Conservation (phyloP, 1,140 invertebrate genomes). For the Trissolcus basalis region DNA sequence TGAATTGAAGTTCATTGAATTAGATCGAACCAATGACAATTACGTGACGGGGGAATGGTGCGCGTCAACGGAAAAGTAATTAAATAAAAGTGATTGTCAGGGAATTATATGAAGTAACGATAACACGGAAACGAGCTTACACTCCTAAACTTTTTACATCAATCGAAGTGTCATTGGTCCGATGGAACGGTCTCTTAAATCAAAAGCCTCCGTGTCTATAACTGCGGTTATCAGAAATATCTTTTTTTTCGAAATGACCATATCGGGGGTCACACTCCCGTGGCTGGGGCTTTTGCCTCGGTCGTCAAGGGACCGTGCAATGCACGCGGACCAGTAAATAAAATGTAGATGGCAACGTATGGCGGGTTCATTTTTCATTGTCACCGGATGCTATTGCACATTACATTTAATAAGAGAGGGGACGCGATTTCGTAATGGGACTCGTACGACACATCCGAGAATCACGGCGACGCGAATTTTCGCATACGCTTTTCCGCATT, state of each 20-base stretch:
- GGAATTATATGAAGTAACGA: no score
- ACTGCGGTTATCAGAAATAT: background rate
- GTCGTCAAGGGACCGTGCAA: slow-evolving; percentile 27
- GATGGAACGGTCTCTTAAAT: background rate
- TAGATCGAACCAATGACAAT: no score
- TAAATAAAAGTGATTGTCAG: no score
- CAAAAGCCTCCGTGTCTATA: background rate
- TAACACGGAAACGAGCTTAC: no score
- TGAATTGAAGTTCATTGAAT: no score
- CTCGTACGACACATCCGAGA: slow-evolving; percentile 40
- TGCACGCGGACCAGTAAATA: slow-evolving; percentile 43
- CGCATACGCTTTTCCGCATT: slow-evolving; percentile 23
- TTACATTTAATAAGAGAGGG: slow-evolving; percentile 58
- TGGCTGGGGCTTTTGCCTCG: slow-evolving; percentile 3
- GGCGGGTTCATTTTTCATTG: slow-evolving; percentile 52
- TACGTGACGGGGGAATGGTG: no score
- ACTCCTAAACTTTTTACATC: no score
- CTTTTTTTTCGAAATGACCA: background rate
- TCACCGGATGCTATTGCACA: slow-evolving; percentile 57
- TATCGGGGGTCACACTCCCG: slow-evolving; percentile 1
- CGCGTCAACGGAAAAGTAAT: no score
- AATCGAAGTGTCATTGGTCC: no score
- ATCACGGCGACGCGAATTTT: slow-evolving; percentile 45
- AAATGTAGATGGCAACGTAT: slow-evolving; percentile 41
- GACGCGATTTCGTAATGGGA: slow-evolving; percentile 39